Base-by-base conservation (phyloP, 2,113 vertebrate genomes). In the Ammodytes dubius region DNA sequence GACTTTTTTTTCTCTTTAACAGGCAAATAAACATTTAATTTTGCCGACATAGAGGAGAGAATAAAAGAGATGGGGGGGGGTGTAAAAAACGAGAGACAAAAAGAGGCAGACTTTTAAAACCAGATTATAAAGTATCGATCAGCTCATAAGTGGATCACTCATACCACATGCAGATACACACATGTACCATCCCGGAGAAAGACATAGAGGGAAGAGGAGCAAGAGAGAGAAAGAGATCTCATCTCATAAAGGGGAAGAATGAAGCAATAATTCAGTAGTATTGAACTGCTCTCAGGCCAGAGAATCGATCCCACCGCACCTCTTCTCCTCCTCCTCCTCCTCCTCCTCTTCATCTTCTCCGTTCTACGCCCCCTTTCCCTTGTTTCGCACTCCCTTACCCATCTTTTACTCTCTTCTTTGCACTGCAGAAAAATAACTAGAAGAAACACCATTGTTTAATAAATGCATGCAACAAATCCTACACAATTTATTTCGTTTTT, bases 191-290 rank as follows among this genome's bases (percentile, higher is more conserved):
- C 58, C 52, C 37, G 58, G 42, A 53, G 72, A 76, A 63, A 97
- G 96, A 95, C 79, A 95, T 93, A 96, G 96, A 95, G 63, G 73
- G 77, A 73, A 65, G 74, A 52, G 19, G 45, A 83, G 79, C 56
- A 40, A 4, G 37, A 52, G 76, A 90, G 86, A 90, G 87, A 92
- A 90, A 88, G 75, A 91, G 87, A 91, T 98, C 96, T 97, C 98
- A 96, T 98, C 96, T 97, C 97, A 97, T 97, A 97, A 98, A 96
- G 27, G 96, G 89, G 96, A 97, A 97, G 97, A 98, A 98, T 97
- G 97, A 98, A 98, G 97, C 97, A 97, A 97, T 98, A 98, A 98
- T 98, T 98, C 96, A 97, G 96, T 95, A 92, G 92, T 98, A 98
- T 99, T 94, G 97, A 98, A 93, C 96, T 95, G 91, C 90, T 91